phyloP scores from a whole-genome alignment of 2,113 vertebrate genomes.

The Arenaria interpres region DNA sequence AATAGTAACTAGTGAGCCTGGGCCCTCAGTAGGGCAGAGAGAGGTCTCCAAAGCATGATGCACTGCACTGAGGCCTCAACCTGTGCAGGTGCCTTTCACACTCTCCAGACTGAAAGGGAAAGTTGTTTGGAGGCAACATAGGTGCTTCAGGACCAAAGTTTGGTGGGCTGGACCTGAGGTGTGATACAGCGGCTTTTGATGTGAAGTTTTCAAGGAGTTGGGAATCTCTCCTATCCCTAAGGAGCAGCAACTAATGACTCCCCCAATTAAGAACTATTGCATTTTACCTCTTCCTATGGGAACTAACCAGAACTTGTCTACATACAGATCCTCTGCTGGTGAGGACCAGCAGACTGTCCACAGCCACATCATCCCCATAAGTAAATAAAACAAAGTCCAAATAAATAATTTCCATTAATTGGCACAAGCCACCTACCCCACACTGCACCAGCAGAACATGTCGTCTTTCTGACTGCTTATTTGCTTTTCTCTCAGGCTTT shows the following conservation, averaged over 20 bases:
- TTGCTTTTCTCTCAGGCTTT: not conserved
- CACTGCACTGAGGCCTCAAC: not conserved
- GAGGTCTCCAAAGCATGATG: not conserved
- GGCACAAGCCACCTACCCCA: not conserved
- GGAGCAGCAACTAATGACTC: not conserved
- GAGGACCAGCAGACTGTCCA: not conserved
- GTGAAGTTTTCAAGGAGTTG: not conserved
- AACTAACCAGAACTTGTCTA: not conserved
- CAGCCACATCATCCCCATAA: not conserved
- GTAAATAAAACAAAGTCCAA: not conserved
- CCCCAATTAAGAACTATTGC: fast-evolving
- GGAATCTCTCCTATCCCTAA: not conserved
- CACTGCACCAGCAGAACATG: not conserved
- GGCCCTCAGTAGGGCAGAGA: not conserved
- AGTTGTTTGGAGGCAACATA: not conserved
- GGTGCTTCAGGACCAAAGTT: not conserved
- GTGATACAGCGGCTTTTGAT: not conserved
- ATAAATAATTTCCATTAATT: not conserved
- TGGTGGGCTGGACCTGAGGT: not conserved
- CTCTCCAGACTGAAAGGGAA: not conserved
- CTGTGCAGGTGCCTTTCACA: not conserved
- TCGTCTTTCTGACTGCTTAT: not conserved
- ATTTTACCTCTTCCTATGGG: not conserved
- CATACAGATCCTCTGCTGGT: not conserved
- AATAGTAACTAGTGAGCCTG: not conserved